Evolutionary conservation across 2,797 vertebrate species (phyloP).

Genomic region (Tadarida brasiliensis): DNA sequence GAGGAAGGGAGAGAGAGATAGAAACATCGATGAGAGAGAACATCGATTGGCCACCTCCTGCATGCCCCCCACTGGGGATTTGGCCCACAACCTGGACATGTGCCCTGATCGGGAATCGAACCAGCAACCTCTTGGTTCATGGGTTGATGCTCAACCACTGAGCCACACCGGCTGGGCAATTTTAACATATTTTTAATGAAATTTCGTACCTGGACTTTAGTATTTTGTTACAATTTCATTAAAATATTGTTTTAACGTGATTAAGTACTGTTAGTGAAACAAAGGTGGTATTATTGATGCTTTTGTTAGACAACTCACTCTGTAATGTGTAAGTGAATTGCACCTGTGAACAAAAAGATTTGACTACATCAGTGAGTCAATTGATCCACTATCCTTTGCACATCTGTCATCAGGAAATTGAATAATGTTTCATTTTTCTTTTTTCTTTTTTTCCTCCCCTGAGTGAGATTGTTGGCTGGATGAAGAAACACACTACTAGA

Average conservation of each 20-base stretch:
- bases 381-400: neutral
- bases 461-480: neutral
- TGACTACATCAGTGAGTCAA: neutral
- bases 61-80: no score
- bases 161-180: neutral
- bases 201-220: constrained; percentile 20
- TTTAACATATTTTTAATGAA: constrained; percentile 14
- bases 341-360: neutral
- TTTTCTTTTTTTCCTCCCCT: neutral
- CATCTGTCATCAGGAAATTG: neutral
- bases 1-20: no score
- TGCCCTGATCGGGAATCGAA: no score
- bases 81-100: no score
- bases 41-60: no score
- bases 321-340: constrained; percentile 15
- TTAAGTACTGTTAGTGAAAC: neutral
- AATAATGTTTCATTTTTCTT: neutral
- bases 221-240: constrained; percentile 22
- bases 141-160: no score
- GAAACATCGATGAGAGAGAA: no score
- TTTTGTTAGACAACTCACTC: neutral
- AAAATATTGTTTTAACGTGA: constrained; percentile 39
- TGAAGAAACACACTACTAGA: neutral
- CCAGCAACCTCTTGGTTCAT: no score
- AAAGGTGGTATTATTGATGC: neutral